Base-by-base conservation (phyloP, 2,113 vertebrate genomes). In the Trematocara unimaculatum region DNA sequence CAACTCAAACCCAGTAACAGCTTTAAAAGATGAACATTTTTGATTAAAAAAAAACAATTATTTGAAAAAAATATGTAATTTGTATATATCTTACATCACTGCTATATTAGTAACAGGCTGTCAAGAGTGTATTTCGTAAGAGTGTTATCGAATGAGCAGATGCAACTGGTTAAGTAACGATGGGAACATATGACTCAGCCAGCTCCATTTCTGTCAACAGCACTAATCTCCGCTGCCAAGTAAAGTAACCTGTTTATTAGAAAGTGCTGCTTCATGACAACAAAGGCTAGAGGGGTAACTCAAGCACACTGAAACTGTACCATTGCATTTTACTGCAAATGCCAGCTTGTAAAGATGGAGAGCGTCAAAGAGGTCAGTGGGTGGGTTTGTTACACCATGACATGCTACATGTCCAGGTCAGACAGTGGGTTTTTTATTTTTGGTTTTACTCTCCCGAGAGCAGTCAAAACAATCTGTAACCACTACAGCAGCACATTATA, bases 111-210 rank as follows among this genome's bases (percentile, higher is more conserved):
- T 87, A 88, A 67, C 83, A 81, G n/a, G 26, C 29, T 60, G 56
- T 77, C 62, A 38, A 56, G 10, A 38, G 33, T 67, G 60, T 64
- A 23, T 93, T 85, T 92, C 70, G 56, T 92, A 90, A 94, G 64
- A 79, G 86, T 81, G 42, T 92, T 93, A 91, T 49, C 84, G 40
- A 89, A 84, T 72, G 80, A 92, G 84, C 92, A 94, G 93, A 94
- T 94, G 92, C 60, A 81, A 55, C 85, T 87, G 82, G 86, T 94
- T 95, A 79, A 91, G 86, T 91, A 92, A 93, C 85, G 14, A 51
- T 72, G 42, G 18, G 85, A 87, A 84, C 87, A 94, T 92, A 91
- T 88, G 93, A 84, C 54, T 81, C 83, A 81, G 83, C 84, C 89
- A 80, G 85, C 79, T 91, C 88, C 33, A 3, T 89, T 92, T 91